Evolutionary conservation across 1,140 invertebrate genomes (phyloP), one percentile per base, ranked within the genome.

Genomic region (Glomeris maerens): DNA sequence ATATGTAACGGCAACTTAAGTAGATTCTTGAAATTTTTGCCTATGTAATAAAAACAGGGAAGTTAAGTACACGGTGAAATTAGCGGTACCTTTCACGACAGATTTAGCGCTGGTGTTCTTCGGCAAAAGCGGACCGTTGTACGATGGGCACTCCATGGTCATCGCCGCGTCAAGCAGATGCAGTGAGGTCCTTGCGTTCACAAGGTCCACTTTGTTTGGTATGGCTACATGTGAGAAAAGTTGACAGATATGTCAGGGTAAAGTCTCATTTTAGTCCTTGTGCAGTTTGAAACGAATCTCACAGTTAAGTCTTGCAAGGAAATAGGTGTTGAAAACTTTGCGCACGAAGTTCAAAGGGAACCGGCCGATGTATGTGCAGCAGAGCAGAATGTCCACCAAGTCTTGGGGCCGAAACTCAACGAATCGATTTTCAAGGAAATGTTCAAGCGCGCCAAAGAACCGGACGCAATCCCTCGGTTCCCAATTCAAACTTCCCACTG

Each of bases 401-500:
- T 79, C 73, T 51, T 73, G 70, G n/a, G 73, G 60, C 41, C 65
- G 66, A 29, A 84, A 73, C 55, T 77, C 71, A 17, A 69, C 57
- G 64, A 81, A 78, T 52, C 77, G 76, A 40, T 71, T 62, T 42
- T 70, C 59, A 2, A 83, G 56, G n/a, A 68, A 58, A 29, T 65
- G 58, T 61, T 83, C 79, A 14, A 77, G 61, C 20, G 57, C 56
- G 41, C 65, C 61, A 75, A 79, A 83, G 69, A 83, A 82, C 28
- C 72, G 56, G 0, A 50, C 40, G 28, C 63, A 55, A 57, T 74
- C 69, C n/a, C 58, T 44, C 27, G 78, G 78, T 38, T 72, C 57
- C 60, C 74, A 76, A 63, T 77, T 71, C 25, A 85, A 65, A 49
- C 68, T 64, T 22, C 81, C 83, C 65, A 78, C 78, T 5, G 76